Percentiles rank a stretch among this genome's conserved stretches.
Evolutionary conservation across 2,888 invertebrate genomes (phyloP).

Genomic region (Hydroisotoma schaefferi): DNA sequence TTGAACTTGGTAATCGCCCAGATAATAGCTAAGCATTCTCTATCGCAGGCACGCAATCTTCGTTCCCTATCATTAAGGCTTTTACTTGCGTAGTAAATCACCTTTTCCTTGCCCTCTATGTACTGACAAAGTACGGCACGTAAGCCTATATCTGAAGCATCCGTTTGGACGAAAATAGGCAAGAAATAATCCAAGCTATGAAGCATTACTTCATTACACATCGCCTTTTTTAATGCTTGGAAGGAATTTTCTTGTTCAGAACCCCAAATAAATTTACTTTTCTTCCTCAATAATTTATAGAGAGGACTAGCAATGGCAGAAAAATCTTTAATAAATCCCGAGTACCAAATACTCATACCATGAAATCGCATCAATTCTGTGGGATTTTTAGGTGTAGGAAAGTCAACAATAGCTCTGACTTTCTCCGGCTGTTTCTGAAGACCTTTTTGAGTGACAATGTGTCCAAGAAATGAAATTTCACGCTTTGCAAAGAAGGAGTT

Average conservation of each 20-base stretch:
- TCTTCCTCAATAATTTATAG: conserved; percentile 24
- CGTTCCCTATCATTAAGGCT: conserved; percentile 17
- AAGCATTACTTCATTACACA: conserved; percentile 15
- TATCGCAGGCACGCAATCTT: conserved; percentile 21
- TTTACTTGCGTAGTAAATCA: conserved; percentile 24
- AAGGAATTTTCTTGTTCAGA: conserved; percentile 24
- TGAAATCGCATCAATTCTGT: conserved; percentile 43
- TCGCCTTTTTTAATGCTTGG: conserved; percentile 15
- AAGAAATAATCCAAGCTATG: conserved; percentile 20
- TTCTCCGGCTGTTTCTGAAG: conserved; percentile 40
- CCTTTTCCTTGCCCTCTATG: conserved; percentile 15
- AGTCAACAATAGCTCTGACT: conserved; percentile 30
- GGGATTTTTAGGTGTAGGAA: conserved; percentile 33
- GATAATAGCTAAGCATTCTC: conserved; percentile 29
- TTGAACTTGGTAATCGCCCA: conserved; percentile 26
- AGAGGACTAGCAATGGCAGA: conserved; percentile 41
- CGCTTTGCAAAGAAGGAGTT: conserved; percentile 32
- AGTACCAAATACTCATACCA: conserved; percentile 48
- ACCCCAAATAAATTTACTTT: conserved; percentile 19
- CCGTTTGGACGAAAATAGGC: conserved; percentile 23
- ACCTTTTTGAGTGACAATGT: conserved; percentile 31
- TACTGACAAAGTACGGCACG: conserved; percentile 25
- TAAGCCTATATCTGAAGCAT: conserved; percentile 27
- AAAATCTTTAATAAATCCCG: conserved; percentile 41
- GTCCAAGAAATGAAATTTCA: conserved; percentile 37